Conservation (phyloP, 2,113 vertebrate species). For the Marcusenius ussheri region DNA sequence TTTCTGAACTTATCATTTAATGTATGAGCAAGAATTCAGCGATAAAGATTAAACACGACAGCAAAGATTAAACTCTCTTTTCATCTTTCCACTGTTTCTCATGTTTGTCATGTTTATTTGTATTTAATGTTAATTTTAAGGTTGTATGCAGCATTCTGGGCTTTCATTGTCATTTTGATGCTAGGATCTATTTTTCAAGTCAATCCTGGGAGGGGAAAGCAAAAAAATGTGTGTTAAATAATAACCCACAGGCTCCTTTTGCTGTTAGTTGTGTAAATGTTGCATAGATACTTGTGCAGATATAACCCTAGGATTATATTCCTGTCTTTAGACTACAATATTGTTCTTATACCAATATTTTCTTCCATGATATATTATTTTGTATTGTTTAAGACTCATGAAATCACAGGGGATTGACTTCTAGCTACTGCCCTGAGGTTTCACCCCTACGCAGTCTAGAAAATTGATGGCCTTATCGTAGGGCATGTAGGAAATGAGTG, state of each 20-base stretch:
- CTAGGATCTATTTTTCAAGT: background rate
- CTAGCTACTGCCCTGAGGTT: background rate
- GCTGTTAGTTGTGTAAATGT: background rate
- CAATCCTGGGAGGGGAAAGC: background rate
- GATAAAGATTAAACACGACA: background rate
- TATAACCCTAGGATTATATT: background rate
- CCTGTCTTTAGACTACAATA: background rate
- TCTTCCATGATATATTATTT: background rate
- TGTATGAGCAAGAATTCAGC: background rate
- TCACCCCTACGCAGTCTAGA: background rate
- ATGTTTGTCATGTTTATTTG: background rate
- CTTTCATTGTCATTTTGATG: background rate
- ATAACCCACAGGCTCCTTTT: background rate
- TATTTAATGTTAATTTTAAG: background rate
- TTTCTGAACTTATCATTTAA: background rate
- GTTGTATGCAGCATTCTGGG: background rate
- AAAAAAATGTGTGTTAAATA: background rate
- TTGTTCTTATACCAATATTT: background rate
- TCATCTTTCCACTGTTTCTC: background rate
- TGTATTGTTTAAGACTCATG: background rate
- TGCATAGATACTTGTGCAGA: background rate
- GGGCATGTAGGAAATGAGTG: background rate
- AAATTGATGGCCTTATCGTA: background rate
- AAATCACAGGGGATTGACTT: background rate
- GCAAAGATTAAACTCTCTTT: background rate